Percentiles rank a stretch among this genome's conserved stretches.
phyloP scores from a whole-genome alignment of 2,113 vertebrate genomes.

The Parus major region DNA sequence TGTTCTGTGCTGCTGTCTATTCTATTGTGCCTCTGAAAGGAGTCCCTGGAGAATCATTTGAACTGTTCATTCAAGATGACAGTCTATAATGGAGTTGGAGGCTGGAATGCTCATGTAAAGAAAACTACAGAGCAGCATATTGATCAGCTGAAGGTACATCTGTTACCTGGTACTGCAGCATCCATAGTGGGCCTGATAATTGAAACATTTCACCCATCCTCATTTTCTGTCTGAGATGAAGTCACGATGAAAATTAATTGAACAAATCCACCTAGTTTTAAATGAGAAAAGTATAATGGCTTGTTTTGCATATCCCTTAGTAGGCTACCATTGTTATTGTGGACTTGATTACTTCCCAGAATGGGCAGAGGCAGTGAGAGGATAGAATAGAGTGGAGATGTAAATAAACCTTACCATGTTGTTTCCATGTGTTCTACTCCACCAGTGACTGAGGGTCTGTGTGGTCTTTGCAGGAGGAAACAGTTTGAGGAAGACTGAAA shows the following conservation, averaged over 20 bases:
- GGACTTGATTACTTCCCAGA: not conserved
- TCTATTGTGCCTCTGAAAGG: not conserved
- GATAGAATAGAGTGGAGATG: not conserved
- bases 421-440: not conserved
- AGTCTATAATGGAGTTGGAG: not conserved
- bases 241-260: not conserved
- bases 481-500: not conserved
- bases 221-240: not conserved
- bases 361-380: not conserved
- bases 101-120: not conserved
- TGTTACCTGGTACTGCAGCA: not conserved
- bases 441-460: not conserved
- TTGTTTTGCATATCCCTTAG: not conserved
- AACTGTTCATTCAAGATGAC: not conserved
- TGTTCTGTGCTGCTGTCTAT: not conserved
- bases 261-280: not conserved
- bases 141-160: not conserved
- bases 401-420: not conserved
- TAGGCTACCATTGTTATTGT: not conserved
- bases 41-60: not conserved
- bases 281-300: not conserved
- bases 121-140: not conserved
- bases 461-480: not conserved
- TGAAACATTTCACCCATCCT: not conserved
- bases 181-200: not conserved